Conservation (phyloP, 2,888 invertebrate species). For the Tineola bisselliella region DNA sequence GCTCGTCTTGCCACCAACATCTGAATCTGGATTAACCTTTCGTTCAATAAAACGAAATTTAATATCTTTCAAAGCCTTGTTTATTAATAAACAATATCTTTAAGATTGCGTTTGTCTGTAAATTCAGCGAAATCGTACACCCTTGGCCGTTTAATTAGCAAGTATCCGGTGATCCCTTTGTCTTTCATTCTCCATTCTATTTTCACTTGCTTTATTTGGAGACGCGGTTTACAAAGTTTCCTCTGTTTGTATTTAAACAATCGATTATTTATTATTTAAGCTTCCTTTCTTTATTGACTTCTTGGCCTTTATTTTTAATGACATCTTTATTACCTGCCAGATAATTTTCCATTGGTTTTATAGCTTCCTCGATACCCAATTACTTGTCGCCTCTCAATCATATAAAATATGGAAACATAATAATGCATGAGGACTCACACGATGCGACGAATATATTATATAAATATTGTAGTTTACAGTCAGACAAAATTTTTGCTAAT, state of each 20-base stretch:
- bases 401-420: neutral
- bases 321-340: neutral
- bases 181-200: neutral
- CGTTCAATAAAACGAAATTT: neutral
- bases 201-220: neutral
- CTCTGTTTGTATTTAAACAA: neutral
- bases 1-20: no score
- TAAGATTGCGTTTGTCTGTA: neutral
- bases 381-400: neutral
- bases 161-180: neutral
- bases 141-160: neutral
- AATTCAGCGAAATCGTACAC: neutral
- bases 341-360: neutral
- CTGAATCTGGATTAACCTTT: no score
- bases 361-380: constrained; percentile 4
- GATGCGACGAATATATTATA: neutral
- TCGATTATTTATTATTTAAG: neutral
- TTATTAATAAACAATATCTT: neutral
- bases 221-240: neutral
- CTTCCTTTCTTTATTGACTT: neutral
- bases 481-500: neutral
- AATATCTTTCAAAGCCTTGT: neutral
- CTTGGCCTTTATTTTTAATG: neutral
- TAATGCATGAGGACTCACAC: neutral
- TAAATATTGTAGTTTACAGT: neutral